Evolutionary conservation across 2,888 invertebrate species (phyloP).

Genomic region (Papilio elwesi): DNA sequence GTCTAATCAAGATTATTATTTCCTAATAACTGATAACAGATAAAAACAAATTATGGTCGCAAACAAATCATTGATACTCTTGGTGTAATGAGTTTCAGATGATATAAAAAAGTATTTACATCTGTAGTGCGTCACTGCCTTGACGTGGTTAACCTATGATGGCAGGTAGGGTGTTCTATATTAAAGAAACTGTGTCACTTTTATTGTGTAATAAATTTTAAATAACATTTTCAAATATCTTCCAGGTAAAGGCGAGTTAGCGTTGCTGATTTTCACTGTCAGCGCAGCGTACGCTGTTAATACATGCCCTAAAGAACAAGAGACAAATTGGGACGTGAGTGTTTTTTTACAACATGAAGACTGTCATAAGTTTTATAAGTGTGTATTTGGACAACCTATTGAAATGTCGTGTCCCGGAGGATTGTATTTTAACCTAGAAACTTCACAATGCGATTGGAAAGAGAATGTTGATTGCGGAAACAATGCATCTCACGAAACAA

Average conservation of each 20-base stretch:
- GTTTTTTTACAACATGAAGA: slow-evolving; percentile 82
- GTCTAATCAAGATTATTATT: slow-evolving; percentile 29
- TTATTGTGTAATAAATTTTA: neutral
- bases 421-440: slow-evolving; percentile 84
- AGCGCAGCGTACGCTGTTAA: slow-evolving; percentile 48
- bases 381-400: slow-evolving; percentile 85
- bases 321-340: slow-evolving; percentile 61
- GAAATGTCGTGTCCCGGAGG: slow-evolving; percentile 83
- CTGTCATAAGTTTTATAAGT: slow-evolving; percentile 87
- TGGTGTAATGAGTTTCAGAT: neutral
- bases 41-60: slow-evolving; percentile 27
- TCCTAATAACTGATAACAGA: slow-evolving; percentile 34
- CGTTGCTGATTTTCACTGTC: slow-evolving; percentile 49
- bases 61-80: slow-evolving; percentile 15
- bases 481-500: slow-evolving; percentile 2
- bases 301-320: slow-evolving; percentile 64
- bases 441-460: slow-evolving; percentile 85
- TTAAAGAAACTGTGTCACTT: neutral
- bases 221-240: slow-evolving; percentile 8
- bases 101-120: slow-evolving; percentile 13
- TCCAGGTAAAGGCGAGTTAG: slow-evolving; percentile 37
- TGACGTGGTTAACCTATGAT: neutral
- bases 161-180: slow-evolving; percentile 18
- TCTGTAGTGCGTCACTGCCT: neutral
- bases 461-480: slow-evolving; percentile 84